Evolutionary conservation across 2,888 invertebrate genomes (phyloP).

Genomic region (Drosophila pseudotakahashii): DNA sequence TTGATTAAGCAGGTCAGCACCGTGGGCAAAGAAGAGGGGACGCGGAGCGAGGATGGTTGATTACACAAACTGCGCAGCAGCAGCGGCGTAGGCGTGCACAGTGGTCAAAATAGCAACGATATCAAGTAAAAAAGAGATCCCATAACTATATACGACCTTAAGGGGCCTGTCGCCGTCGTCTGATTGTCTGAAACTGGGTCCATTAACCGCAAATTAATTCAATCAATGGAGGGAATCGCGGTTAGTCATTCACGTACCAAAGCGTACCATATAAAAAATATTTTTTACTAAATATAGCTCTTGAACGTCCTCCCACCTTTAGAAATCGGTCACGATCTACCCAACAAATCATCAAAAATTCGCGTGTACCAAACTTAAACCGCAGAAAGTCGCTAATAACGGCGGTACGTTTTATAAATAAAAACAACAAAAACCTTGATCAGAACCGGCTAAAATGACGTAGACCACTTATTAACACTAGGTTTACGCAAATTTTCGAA

Average conservation of each 20-base stretch:
- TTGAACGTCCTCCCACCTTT: slow-evolving; percentile 58
- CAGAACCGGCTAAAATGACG: slow-evolving; percentile 59
- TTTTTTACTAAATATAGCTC: slow-evolving; percentile 48
- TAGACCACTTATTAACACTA: slow-evolving; percentile 59
- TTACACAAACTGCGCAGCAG: slow-evolving; percentile 68
- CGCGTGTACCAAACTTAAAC: slow-evolving; percentile 49
- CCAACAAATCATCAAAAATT: slow-evolving; percentile 1
- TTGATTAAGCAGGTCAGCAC: slow-evolving; percentile 60
- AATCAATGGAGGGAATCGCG: slow-evolving; percentile 33
- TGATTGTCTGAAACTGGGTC: slow-evolving; percentile 9
- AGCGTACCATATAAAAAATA: slow-evolving; percentile 36
- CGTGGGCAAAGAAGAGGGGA: slow-evolving; percentile 2
- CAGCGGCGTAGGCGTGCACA: slow-evolving; percentile 55
- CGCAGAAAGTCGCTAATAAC: slow-evolving; percentile 62
- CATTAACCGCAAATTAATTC: slow-evolving; percentile 28
- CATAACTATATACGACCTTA: slow-evolving; percentile 11
- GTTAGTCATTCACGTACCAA: slow-evolving; percentile 34
- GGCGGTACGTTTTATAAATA: slow-evolving; percentile 22
- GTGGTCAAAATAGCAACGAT: slow-evolving; percentile 27
- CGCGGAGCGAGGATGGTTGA: slow-evolving; percentile 42
- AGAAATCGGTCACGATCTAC: slow-evolving; percentile 56
- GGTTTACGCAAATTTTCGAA: slow-evolving; percentile 33
- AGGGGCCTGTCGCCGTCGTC: slow-evolving; percentile 33
- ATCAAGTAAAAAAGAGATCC: not conserved
- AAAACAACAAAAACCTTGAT: slow-evolving; percentile 51